These are phyloP conservation scores for Psophia crepitans DNA, from an alignment of 2,113 vertebrate genomes.

Conservation along the genomic window DNA sequence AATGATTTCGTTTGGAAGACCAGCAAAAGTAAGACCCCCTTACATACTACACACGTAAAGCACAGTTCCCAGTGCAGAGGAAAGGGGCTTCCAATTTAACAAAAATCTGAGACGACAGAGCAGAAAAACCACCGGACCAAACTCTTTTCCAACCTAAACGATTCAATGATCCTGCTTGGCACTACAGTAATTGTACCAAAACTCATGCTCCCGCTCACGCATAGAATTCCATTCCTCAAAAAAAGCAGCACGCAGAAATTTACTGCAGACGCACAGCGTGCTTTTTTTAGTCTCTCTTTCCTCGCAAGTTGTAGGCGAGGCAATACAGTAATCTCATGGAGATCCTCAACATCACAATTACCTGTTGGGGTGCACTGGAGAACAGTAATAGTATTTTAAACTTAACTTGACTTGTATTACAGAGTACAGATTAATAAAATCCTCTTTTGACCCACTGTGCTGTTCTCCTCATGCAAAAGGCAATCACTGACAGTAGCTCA, in stretches of 20 bases:
- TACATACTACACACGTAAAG: no score
- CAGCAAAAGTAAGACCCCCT: not conserved
- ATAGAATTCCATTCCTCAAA: accelerated
- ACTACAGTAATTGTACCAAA: not conserved
- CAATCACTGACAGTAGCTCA: not conserved
- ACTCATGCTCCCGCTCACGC: not conserved
- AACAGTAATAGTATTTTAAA: not conserved
- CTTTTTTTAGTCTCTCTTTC: not conserved
- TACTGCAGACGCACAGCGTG: no score
- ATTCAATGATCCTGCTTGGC: not conserved
- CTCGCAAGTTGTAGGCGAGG: not conserved
- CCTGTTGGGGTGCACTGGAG: not conserved
- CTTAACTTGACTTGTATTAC: not conserved
- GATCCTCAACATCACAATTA: not conserved
- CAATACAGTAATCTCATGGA: accelerated
- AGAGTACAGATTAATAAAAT: not conserved
- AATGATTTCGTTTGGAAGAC: not conserved
- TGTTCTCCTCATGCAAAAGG: no score
- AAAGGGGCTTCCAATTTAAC: not conserved
- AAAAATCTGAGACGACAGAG: not conserved
- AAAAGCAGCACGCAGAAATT: not conserved
- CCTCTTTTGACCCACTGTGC: not conserved
- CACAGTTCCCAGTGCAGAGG: not conserved
- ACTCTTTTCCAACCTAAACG: not conserved
- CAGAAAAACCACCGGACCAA: not conserved